Base-by-base conservation (phyloP, 2,113 vertebrate species). In the Rhombomys opimus region DNA sequence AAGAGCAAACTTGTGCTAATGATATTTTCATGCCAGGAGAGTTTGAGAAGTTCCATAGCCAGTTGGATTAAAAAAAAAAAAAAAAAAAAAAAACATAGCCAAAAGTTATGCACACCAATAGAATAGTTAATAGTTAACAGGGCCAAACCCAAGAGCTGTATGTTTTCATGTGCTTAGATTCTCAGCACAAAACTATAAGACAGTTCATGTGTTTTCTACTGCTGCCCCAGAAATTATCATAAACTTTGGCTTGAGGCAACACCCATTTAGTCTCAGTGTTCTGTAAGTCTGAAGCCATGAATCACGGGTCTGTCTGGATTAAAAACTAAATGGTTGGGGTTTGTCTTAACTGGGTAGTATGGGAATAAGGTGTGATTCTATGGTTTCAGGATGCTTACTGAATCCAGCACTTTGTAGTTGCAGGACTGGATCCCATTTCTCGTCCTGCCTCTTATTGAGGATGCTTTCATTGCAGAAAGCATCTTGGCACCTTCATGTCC, bases 21-120 rank as follows among this genome's bases (percentile, higher is more conserved):
- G 95, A 89, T 76, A 87, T 80, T 97, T 96, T 94, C 57, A 95
- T 95, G 97, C 92, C 97, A 97, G 70, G 87, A 94, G 93, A 87
- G 73, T 94, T 90, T 90, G 95, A 78, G 67, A 94, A 92, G 91
- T 78, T 82, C 72, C 23, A 23, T 27, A 92, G 57, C 10, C 27
- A 32, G 46, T 70, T 95, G 92, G 65, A 84, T 70, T 41, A 11
- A 57, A 57, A 57, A 57, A 57, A 57, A 57, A 41, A 41, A 41
- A 41, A 41, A 41, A 41, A 41, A 41, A 41, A 57, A 57, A 57
- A 57, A 87, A 14, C 17, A 23, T 85, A 78, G 25, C 52, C 67
- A 54, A 81, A 92, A 85, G 86, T 81, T 81, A 23, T 1, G 10
- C 30, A 32, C 22, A 46, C 52, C 27, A 87, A 89, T 75, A 41